Conservation (phyloP, 1,140 invertebrate genomes). For the Penaeus japonicus region DNA sequence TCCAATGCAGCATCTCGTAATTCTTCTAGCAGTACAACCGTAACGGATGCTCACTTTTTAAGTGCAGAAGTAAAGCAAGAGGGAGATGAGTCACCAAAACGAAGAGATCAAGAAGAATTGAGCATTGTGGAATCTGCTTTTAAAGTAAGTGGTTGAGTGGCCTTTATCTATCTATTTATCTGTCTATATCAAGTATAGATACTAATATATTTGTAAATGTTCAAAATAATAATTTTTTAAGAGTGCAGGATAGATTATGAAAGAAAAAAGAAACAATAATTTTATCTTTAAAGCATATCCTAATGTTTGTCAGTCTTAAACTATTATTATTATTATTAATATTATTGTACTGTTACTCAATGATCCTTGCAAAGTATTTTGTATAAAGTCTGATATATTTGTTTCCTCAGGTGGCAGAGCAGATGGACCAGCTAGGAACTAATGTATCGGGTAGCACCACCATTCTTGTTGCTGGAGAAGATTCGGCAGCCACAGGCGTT, state of each 20-base stretch:
- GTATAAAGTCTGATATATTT: not conserved
- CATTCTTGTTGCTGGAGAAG: slow-evolving; percentile 49
- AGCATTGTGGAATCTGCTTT: slow-evolving; percentile 59
- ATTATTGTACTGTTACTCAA: no score
- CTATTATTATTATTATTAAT: no score
- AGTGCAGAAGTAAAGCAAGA: slow-evolving; percentile 45
- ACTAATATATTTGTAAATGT: not conserved
- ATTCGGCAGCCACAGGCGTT: slow-evolving; percentile 45
- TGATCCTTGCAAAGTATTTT: not conserved
- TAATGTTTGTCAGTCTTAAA: no score
- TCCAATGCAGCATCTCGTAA: not conserved
- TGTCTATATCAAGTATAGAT: not conserved
- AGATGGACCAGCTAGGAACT: slow-evolving; percentile 54
- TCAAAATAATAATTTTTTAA: no score
- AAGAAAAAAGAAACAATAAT: no score
- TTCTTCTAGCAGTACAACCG: not conserved
- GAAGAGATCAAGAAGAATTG: slow-evolving; percentile 56
- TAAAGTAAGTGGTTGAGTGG: slow-evolving; percentile 30
- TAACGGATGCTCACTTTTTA: slow-evolving; percentile 6
- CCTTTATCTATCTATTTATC: not conserved
- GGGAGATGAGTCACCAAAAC: slow-evolving; percentile 38
- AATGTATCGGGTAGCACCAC: slow-evolving; percentile 40
- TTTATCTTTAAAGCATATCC: no score
- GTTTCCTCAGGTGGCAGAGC: slow-evolving; percentile 48
- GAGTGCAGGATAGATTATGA: no score